These are phyloP conservation scores for Meloe dianella DNA, from an alignment of 2,888 invertebrate genomes.

Conservation along the genomic window DNA sequence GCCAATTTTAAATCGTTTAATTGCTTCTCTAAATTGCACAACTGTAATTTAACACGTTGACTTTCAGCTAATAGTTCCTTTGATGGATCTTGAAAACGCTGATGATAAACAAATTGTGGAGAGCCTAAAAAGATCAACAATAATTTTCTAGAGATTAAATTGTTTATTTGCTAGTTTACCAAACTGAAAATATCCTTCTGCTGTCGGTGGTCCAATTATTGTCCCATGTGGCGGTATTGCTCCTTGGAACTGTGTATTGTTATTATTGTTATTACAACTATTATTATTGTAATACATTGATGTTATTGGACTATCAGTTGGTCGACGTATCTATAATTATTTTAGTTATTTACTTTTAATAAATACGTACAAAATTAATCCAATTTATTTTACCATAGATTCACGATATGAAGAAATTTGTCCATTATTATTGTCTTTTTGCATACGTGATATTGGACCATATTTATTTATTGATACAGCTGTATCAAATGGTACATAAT, in stretches of 20 bases:
- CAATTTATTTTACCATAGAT: slow-evolving; percentile 49
- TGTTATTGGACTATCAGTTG: slow-evolving; percentile 57
- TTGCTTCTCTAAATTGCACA: slow-evolving; percentile 67
- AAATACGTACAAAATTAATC: too few relatives aligned
- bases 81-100: slow-evolving; percentile 55
- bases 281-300: slow-evolving; percentile 61
- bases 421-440: slow-evolving; percentile 47
- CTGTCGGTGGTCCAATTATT: slow-evolving; percentile 38
- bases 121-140: slow-evolving; percentile 43
- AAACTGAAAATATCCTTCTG: slow-evolving; percentile 61
- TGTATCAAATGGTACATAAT: slow-evolving; percentile 71
- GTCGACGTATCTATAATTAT: slow-evolving; percentile 56
- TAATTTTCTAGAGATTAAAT: too few relatives aligned
- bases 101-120: slow-evolving; percentile 53
- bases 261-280: slow-evolving; percentile 51
- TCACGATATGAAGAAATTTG: slow-evolving; percentile 54
- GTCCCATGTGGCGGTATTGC: slow-evolving; percentile 48
- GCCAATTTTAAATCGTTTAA: slow-evolving; percentile 67
- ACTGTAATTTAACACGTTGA: slow-evolving; percentile 66
- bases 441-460: slow-evolving; percentile 70
- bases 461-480: slow-evolving; percentile 68
- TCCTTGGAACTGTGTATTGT: slow-evolving; percentile 48
- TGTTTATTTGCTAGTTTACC: slow-evolving; percentile 41
- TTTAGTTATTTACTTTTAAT: too few relatives aligned
- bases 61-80: slow-evolving; percentile 64